A percentile compares a stretch with the other conserved stretches of the same genome.
These are phyloP conservation scores for Isotomurus palustris DNA, from an alignment of 2,888 invertebrate species.

Conservation along the genomic window DNA sequence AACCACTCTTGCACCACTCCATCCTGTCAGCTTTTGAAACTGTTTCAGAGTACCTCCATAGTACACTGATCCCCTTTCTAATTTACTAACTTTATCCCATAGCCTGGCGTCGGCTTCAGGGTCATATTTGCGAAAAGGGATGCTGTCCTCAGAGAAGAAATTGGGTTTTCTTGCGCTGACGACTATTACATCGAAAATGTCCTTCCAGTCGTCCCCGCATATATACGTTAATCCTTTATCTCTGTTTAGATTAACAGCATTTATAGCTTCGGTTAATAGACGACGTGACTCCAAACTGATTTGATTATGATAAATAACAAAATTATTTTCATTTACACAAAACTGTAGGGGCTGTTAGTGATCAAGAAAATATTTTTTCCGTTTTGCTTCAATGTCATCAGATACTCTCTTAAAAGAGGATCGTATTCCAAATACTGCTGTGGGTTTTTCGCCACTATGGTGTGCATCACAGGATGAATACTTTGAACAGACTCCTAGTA, in stretches of 20 bases:
- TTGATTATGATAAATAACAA: too few relatives aligned
- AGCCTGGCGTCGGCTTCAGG: slow-evolving; percentile 72
- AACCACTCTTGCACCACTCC: slow-evolving; percentile 85
- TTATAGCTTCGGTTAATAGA: too few relatives aligned
- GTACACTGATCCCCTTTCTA: slow-evolving; percentile 86
- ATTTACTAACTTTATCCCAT: slow-evolving; percentile 82
- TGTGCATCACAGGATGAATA: slow-evolving; percentile 85
- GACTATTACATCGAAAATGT: slow-evolving; percentile 88
- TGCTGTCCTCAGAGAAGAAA: slow-evolving; percentile 83
- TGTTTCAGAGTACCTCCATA: slow-evolving; percentile 92
- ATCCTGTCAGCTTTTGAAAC: slow-evolving; percentile 85
- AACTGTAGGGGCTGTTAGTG: slow-evolving; percentile 92
- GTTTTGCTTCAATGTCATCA: slow-evolving; percentile 66
- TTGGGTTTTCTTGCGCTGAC: slow-evolving; percentile 92
- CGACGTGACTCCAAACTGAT: too few relatives aligned
- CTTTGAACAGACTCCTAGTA: slow-evolving; percentile 76
- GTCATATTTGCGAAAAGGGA: slow-evolving; percentile 85
- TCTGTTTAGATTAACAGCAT: slow-evolving; percentile 4
- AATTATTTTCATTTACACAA: slow-evolving; percentile 71
- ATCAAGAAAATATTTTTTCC: slow-evolving; percentile 89
- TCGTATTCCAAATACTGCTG: slow-evolving; percentile 74
- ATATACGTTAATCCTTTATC: slow-evolving; percentile 87
- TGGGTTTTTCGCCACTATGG: slow-evolving; percentile 75
- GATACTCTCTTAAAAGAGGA: slow-evolving; percentile 65
- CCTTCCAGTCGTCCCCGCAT: slow-evolving; percentile 81